phyloP scores from a whole-genome alignment of 2,113 vertebrate species.

The Telmatochromis sp. region DNA sequence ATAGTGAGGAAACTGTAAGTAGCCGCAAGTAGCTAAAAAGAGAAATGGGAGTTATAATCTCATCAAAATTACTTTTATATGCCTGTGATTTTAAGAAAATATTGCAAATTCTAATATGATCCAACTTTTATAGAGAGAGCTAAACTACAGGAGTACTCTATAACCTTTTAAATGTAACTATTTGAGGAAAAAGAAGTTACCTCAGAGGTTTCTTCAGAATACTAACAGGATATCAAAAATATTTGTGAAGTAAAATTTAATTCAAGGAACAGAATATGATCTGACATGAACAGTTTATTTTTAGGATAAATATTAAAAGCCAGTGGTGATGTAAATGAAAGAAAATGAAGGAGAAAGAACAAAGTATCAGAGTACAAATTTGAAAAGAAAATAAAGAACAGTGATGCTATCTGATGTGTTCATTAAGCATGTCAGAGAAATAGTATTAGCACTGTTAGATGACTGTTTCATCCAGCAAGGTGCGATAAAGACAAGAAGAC shows the following conservation, averaged over 20 bases:
- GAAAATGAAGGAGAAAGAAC: not conserved
- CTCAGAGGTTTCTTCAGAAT: not conserved
- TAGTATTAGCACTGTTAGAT: conserved; percentile 40
- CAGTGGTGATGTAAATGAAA: not conserved
- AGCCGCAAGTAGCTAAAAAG: not conserved
- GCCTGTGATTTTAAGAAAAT: not conserved
- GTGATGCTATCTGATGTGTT: not conserved
- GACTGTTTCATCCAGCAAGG: not conserved
- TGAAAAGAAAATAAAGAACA: not conserved
- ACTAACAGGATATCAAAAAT: not conserved
- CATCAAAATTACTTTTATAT: not conserved
- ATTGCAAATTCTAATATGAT: not conserved
- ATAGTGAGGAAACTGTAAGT: conserved; percentile 12
- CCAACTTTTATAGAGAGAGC: not conserved
- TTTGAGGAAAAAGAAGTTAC: not conserved
- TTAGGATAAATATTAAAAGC: not conserved
- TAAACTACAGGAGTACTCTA: not conserved
- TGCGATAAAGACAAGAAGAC: not conserved
- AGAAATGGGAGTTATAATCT: not conserved
- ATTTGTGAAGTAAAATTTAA: not conserved
- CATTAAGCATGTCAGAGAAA: not conserved
- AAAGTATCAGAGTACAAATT: not conserved
- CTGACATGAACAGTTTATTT: not conserved
- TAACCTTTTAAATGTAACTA: not conserved
- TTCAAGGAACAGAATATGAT: not conserved